Conservation (phyloP, 2,888 invertebrate genomes). For the Gerris lacustris region DNA sequence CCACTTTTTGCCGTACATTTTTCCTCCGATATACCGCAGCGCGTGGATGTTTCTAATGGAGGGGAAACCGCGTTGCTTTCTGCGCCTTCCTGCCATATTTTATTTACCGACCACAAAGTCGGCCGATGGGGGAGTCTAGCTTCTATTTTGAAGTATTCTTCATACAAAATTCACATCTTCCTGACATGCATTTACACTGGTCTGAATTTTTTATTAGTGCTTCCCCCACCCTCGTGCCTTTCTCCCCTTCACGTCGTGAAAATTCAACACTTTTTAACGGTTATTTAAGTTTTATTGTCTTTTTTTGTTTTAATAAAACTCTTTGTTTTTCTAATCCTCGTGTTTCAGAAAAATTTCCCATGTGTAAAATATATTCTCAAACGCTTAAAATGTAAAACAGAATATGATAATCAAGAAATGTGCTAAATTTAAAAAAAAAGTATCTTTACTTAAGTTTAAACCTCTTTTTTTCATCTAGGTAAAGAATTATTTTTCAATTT, state of each 20-base stretch:
- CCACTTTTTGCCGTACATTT: not conserved
- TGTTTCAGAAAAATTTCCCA: too few species aligned
- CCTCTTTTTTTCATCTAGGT: too few species aligned
- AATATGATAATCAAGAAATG: too few species aligned
- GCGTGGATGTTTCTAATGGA: not conserved
- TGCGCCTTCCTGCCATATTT: not conserved
- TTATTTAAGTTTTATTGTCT: conserved; percentile 3
- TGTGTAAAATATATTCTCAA: too few species aligned
- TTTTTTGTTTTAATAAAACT: not conserved
- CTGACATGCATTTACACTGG: conserved; percentile 1
- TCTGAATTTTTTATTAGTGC: not conserved
- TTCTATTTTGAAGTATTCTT: conserved; percentile 3
- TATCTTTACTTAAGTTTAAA: too few species aligned
- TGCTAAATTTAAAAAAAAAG: too few species aligned
- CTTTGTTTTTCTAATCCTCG: not conserved
- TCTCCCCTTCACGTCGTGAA: not conserved
- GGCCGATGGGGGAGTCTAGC: not conserved
- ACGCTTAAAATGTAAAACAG: too few species aligned
- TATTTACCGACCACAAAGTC: not conserved
- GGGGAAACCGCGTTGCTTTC: not conserved
- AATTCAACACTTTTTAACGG: not conserved
- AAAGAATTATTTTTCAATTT: too few species aligned
- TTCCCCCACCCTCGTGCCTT: not conserved
- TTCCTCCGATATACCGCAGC: not conserved
- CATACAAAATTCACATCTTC: not conserved